Percentiles rank a stretch among this genome's conserved stretches.
Evolutionary conservation across 2,113 vertebrate species (phyloP).

Genomic region (Deroptyus accipitrinus): DNA sequence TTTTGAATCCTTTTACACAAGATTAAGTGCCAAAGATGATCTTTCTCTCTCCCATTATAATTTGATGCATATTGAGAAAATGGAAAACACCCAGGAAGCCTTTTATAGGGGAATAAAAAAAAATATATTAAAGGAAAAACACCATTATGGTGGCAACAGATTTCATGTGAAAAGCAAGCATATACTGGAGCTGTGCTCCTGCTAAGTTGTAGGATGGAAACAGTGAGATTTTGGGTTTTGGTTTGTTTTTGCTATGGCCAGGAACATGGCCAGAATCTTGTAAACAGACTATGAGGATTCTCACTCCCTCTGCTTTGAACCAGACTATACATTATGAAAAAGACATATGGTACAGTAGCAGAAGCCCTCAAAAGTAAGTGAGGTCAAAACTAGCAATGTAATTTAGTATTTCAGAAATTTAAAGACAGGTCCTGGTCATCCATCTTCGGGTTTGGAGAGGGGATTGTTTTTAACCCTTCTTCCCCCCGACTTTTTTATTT

Average conservation of each 20-base stretch:
- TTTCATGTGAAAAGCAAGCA: background rate
- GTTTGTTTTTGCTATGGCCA: background rate
- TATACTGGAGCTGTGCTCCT: background rate
- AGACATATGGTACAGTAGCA: background rate
- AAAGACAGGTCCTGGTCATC: background rate
- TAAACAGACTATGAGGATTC: background rate
- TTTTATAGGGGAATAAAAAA: background rate
- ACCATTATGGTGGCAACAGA: background rate
- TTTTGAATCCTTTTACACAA: background rate
- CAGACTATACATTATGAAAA: background rate
- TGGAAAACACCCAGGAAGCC: background rate
- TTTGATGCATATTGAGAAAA: background rate
- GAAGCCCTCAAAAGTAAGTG: background rate
- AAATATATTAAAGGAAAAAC: background rate
- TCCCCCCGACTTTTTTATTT: rapidly evolving
- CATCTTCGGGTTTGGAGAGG: background rate
- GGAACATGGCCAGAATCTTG: background rate
- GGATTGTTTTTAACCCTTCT: rapidly evolving
- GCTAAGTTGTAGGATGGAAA: background rate
- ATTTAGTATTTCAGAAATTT: background rate
- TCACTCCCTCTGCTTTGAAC: background rate
- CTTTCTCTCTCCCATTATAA: background rate
- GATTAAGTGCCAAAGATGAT: background rate
- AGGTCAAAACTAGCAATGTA: background rate
- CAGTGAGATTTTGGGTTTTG: background rate